Percentiles rank a stretch among this genome's conserved stretches.
Conservation (phyloP, 2,888 invertebrate species). For the Mesoligia furuncula region DNA sequence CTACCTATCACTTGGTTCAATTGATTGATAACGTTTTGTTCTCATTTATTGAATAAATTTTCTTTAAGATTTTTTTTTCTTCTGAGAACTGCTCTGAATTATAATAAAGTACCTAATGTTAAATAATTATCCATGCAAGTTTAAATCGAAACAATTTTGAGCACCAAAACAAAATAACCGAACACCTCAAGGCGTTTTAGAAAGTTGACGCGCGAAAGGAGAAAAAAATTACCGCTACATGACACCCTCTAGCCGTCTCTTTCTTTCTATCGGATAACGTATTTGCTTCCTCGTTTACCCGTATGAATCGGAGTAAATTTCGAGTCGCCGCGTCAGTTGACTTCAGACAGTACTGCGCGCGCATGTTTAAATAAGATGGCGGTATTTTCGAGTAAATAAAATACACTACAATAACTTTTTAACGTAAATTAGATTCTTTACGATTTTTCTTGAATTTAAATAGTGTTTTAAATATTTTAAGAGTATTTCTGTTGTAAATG, state of each 20-base stretch:
- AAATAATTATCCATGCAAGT: conserved; percentile 20
- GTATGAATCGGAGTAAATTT: conserved; percentile 76
- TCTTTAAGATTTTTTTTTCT: background rate
- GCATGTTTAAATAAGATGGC: conserved; percentile 75
- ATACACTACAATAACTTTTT: conserved; percentile 68
- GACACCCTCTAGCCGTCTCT: conserved; percentile 80
- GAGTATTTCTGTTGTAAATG: conserved; percentile 37
- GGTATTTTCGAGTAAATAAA: conserved; percentile 70
- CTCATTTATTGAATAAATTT: too few relatives aligned
- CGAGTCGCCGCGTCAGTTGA: conserved; percentile 79
- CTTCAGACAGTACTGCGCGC: conserved; percentile 76
- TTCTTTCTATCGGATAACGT: conserved; percentile 65
- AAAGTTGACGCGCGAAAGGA: conserved; percentile 89
- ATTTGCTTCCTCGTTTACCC: conserved; percentile 76
- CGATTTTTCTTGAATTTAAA: conserved; percentile 28
- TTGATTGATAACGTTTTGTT: background rate
- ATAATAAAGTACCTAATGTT: background rate
- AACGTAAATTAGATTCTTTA: conserved; percentile 10
- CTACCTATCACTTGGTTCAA: background rate
- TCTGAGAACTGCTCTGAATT: rapidly evolving
- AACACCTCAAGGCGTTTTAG: conserved; percentile 86
- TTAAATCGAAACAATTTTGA: conserved; percentile 61
- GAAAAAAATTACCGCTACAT: conserved; percentile 89
- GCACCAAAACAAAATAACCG: conserved; percentile 74
- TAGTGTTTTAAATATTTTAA: conserved; percentile 44